Base-by-base conservation (phyloP, 2,888 invertebrate genomes). In the Agrotis segetum region DNA sequence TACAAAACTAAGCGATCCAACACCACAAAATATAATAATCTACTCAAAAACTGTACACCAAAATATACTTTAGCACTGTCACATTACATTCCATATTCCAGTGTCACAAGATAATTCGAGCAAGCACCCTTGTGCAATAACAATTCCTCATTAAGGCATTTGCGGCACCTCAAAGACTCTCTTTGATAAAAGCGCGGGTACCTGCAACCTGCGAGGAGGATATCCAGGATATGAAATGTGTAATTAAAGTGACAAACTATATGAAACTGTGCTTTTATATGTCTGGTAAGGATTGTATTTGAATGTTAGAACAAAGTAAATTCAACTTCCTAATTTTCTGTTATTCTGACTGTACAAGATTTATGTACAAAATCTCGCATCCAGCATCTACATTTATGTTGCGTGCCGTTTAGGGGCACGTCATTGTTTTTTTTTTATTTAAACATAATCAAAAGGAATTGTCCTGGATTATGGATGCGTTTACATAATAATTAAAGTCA, bases 121-220 rank as follows among this genome's bases (percentile, higher is more conserved):
- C 55, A 61, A 44, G 67, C 71, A 69, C 71, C 73, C 71, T 61
- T 60, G 77, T 81, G 67, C 73, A 75, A 77, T 81, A 83, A 85
- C 85, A 85, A 85, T 85, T 78, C 76, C 85, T 85, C 85, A 83
- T 85, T 85, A 85, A 79, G 58, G 73, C 76, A 85, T 83, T 83
- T 82, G 78, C 79, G 58, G 63, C 52, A 68, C 72, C 66, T 80
- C 85, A 85, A 85, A 85, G 78, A 77, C 73, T 70, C 65, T 53
- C 55, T 70, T 56, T 50, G 64, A 74, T 83, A 79, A 78, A 71
- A 78, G 77, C 73, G 46, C 74, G 72, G 73, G 67, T 69, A 68
- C 34, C 14, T 72, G 44, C 17, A 52, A 56, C 55, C 17, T 69
- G 47, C 11, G 29, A 29, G 59, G 19, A 61, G 62, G n/a, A n/a